These are phyloP conservation scores for Aphis craccivora DNA, from an alignment of 1,140 invertebrate genomes.

Conservation along the genomic window DNA sequence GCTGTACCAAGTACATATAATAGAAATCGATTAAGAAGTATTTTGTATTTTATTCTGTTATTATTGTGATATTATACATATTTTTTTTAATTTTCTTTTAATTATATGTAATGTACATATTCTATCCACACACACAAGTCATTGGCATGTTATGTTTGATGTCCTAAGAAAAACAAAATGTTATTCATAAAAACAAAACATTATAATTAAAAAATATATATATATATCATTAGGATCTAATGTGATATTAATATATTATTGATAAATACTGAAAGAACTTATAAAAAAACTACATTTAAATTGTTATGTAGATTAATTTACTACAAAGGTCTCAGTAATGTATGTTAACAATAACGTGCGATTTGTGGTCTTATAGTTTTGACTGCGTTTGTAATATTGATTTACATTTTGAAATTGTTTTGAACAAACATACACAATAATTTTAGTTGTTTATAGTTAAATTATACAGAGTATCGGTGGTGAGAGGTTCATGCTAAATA, in stretches of 20 bases:
- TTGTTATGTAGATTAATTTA: not conserved
- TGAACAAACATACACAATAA: not conserved
- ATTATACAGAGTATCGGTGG: too few relatives aligned
- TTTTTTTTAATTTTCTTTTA: not conserved
- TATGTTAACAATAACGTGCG: not conserved
- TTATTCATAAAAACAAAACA: too few relatives aligned
- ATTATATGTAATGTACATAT: too few relatives aligned
- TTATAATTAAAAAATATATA: too few relatives aligned
- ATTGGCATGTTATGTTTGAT: too few relatives aligned
- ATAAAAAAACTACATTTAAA: not conserved
- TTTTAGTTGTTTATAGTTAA: not conserved
- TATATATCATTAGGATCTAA: too few relatives aligned
- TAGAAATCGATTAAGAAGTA: too few relatives aligned
- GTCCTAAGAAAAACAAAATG: too few relatives aligned
- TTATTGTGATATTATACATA: not conserved
- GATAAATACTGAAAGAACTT: too few relatives aligned
- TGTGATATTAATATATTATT: too few relatives aligned
- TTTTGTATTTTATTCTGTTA: not conserved
- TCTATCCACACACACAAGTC: too few relatives aligned
- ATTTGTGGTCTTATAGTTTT: not conserved
- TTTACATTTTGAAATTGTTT: not conserved
- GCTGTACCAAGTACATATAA: too few relatives aligned
- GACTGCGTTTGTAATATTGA: not conserved
- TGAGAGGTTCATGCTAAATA: not conserved
- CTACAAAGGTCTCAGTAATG: not conserved